These are phyloP conservation scores for Phaethornis superciliosus DNA, from an alignment of 2,113 vertebrate species.

Conservation along the genomic window DNA sequence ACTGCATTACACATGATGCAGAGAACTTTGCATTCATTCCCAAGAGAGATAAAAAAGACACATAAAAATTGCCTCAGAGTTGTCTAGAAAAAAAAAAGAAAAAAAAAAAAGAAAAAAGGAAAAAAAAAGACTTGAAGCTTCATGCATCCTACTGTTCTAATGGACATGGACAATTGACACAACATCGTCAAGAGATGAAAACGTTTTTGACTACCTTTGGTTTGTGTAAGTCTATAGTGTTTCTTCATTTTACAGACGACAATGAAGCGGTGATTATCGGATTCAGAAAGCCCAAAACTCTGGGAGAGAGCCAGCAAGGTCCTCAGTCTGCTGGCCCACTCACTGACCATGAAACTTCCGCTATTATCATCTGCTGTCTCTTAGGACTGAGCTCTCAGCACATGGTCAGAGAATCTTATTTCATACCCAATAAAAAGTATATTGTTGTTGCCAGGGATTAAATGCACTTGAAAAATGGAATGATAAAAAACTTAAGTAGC, in stretches of 20 bases:
- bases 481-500: not conserved
- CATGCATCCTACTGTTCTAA: not conserved
- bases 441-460: not conserved
- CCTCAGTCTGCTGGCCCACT: not conserved
- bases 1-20: not conserved
- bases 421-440: not conserved
- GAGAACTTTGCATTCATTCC: not conserved
- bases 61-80: not conserved
- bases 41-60: not conserved
- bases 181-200: not conserved
- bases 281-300: not conserved
- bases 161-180: accelerated
- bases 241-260: not conserved
- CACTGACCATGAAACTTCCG: not conserved
- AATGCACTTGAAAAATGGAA: not conserved
- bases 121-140: not conserved
- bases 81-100: too few relatives aligned
- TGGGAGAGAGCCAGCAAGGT: not conserved
- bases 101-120: too few relatives aligned
- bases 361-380: not conserved
- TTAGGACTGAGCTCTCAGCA: not conserved
- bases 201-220: not conserved
- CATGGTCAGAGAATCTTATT: not conserved
- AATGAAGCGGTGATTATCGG: not conserved
- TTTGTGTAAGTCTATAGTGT: not conserved